Base-by-base conservation (phyloP, 2,888 invertebrate genomes). In the Amphipyra berbera region DNA sequence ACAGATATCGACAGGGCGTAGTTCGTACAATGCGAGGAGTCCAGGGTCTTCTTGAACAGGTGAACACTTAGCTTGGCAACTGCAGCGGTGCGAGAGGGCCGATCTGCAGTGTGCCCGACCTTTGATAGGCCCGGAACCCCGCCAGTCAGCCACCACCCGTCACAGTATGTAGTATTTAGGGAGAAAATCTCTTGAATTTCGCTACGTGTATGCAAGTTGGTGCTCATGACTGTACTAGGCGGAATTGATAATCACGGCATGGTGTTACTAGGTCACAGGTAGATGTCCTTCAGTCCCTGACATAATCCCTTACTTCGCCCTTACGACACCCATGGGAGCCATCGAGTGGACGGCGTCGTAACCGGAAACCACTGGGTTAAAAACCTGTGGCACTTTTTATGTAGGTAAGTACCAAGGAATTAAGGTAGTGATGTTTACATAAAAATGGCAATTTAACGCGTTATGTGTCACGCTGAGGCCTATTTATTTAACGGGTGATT, bases 251-350 rank as follows among this genome's bases (percentile, higher is more conserved):
- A 64, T 57, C 38, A 55, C 21, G 52, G 15, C 46, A 45, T 55
- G 49, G 54, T 54, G 53, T 74, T 41, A 69, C 41, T 48, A 45
- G 65, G 60, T 60, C 57, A 63, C 70, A 69, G 72, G 47, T 47
- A 64, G 47, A 13, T 45, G 35, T 15, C 42, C 12, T 35, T 15
- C 21, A 46, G 13, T 56, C 50, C 54, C 57, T 46, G 37, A 64
- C 56, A 69, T 74, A 74, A 74, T 74, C 75, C 64, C 47, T 57
- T 60, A 59, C 62, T 70, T 52, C 47, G 14, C 35, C 68, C 57
- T 58, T 27, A 74, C 47, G 56, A 60, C 60, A 42, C 72, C 70
- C 75, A 15, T 27, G 72, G 70, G 75, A 60, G 41, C 40, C 47
- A 55, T 62, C 10, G 41, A 15, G 41, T 45, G 40, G 45, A 14